Conservation (phyloP, 1,140 invertebrate species). For the Drosophila baimaii region DNA sequence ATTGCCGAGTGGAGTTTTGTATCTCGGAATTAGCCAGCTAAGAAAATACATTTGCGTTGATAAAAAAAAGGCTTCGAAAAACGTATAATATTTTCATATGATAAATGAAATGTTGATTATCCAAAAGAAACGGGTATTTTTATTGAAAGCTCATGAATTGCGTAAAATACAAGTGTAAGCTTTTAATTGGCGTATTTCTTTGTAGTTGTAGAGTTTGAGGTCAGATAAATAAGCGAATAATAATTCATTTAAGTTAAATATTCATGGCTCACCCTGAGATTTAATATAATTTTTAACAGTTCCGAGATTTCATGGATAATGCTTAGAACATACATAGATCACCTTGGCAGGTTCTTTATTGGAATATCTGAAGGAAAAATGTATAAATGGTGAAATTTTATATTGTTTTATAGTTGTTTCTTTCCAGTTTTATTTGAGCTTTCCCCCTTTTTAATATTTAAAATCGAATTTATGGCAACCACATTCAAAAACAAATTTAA, state of each 20-base stretch:
- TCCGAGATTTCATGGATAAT: neutral
- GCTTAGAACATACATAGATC: neutral
- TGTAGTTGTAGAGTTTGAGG: conserved; percentile 24
- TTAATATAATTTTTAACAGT: conserved; percentile 10
- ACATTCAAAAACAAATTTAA: too few relatives aligned
- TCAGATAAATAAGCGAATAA: conserved; percentile 19
- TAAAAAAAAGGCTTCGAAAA: conserved; percentile 49
- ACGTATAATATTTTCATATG: conserved; percentile 42
- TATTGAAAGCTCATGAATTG: conserved; percentile 29
- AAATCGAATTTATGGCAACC: too few relatives aligned
- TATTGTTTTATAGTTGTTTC: too few relatives aligned
- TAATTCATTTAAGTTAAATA: neutral
- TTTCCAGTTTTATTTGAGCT: too few relatives aligned
- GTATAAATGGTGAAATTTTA: neutral
- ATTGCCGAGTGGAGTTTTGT: conserved; percentile 62
- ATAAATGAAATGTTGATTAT: conserved; percentile 43
- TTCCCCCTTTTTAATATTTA: too few relatives aligned
- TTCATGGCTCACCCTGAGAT: conserved; percentile 27
- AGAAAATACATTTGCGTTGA: conserved; percentile 57
- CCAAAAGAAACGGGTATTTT: conserved; percentile 36
- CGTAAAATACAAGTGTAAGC: conserved; percentile 30
- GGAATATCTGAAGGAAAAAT: neutral
- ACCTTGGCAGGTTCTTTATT: neutral
- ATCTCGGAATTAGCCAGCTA: conserved; percentile 79
- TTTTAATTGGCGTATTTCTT: conserved; percentile 22